Conservation (phyloP, 2,797 vertebrate genomes). For the Arnoldichthys spilopterus region DNA sequence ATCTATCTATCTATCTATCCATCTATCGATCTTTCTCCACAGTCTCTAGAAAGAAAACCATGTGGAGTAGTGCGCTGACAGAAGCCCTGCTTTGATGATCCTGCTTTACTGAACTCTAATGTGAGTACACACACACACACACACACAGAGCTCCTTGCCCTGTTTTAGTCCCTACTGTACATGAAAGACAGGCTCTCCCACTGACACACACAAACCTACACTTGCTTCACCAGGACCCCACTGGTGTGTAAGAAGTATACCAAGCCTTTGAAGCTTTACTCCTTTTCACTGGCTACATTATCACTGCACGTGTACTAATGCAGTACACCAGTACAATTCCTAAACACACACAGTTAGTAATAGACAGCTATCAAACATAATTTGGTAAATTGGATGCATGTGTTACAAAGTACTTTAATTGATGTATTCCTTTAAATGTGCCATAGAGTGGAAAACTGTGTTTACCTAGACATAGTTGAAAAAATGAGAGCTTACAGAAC, state of each 20-base stretch:
- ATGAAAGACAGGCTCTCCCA: conserved; percentile 32
- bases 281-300: not conserved
- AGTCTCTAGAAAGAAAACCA: not conserved
- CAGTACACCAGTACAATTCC: not conserved
- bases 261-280: conserved; percentile 26
- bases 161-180: conserved; percentile 15
- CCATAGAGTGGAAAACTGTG: too few relatives aligned
- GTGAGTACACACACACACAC: not conserved
- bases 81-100: conserved; percentile 16
- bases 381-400: conserved; percentile 13
- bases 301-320: not conserved
- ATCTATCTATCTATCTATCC: too few relatives aligned
- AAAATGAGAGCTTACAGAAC: too few relatives aligned
- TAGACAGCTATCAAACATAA: not conserved
- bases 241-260: conserved; percentile 6
- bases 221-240: not conserved
- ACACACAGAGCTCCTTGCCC: not conserved
- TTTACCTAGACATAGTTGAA: too few relatives aligned
- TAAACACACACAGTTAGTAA: not conserved
- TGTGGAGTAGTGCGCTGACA: not conserved
- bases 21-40: too few relatives aligned
- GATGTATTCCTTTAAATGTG: not conserved
- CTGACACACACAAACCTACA: conserved; percentile 26
- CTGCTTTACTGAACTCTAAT: conserved; percentile 1
- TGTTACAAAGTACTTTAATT: not conserved